phyloP scores from a whole-genome alignment of 2,888 invertebrate species.

The Euphydryas editha region DNA sequence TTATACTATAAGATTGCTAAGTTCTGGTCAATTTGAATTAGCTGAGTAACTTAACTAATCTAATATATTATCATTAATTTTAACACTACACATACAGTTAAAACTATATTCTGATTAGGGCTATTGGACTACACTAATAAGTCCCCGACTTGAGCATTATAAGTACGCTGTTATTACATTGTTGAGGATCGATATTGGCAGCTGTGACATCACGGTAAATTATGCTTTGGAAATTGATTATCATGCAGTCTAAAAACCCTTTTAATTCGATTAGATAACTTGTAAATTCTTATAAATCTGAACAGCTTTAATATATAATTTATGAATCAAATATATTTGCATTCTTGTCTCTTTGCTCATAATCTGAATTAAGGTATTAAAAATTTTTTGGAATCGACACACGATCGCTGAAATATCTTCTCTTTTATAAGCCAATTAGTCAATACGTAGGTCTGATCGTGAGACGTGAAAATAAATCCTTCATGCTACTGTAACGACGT shows the following conservation, averaged over 20 bases:
- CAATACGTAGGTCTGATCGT: neutral
- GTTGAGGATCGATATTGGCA: neutral
- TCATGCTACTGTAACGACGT: constrained; percentile 28
- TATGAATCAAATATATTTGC: neutral
- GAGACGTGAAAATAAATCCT: constrained; percentile 5
- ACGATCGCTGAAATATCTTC: constrained; percentile 12
- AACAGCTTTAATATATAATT: constrained; percentile 15
- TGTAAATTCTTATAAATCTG: neutral
- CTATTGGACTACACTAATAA: neutral
- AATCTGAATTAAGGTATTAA: neutral
- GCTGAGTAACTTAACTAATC: constrained; percentile 24
- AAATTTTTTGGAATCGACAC: constrained; percentile 31
- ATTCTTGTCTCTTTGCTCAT: neutral
- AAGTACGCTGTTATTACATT: neutral
- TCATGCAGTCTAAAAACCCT: neutral
- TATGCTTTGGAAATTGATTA: neutral
- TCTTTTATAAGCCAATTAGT: constrained; percentile 4
- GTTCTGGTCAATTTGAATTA: constrained; percentile 40
- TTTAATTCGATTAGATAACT: neutral
- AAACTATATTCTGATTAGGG: neutral
- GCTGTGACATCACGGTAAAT: neutral
- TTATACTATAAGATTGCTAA: constrained; percentile 25
- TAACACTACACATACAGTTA: constrained; percentile 14
- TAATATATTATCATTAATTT: constrained; percentile 12
- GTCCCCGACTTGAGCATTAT: neutral